A percentile compares a stretch with the other conserved stretches of the same genome.
Conservation (phyloP, 2,888 invertebrate genomes). For the Melangyna quadrimaculata region DNA sequence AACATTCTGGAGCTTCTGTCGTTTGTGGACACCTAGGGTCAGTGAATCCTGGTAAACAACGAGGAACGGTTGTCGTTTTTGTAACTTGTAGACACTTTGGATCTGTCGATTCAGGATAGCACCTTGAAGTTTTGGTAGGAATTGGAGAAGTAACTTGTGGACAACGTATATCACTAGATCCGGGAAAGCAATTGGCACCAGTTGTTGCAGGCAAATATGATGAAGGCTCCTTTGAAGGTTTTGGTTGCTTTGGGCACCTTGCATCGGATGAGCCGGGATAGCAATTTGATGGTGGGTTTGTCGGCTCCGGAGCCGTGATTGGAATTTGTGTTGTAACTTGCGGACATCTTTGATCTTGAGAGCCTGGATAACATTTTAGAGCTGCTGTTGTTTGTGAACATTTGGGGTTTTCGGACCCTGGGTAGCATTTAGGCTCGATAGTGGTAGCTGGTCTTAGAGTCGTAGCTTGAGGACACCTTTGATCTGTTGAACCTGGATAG, state of each 20-base stretch:
- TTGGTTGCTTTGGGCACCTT: slow-evolving; percentile 71
- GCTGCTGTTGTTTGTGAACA: slow-evolving; percentile 74
- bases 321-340: slow-evolving; percentile 63
- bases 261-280: slow-evolving; percentile 79
- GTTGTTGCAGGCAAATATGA: slow-evolving; percentile 27
- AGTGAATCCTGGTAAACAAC: slow-evolving; percentile 76
- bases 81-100: neutral
- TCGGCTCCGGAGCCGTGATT: neutral
- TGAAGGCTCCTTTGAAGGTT: neutral
- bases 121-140: neutral
- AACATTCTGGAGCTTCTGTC: slow-evolving; percentile 67
- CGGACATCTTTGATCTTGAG: slow-evolving; percentile 76
- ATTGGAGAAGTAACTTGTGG: slow-evolving; percentile 54
- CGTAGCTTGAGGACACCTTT: neutral
- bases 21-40: slow-evolving; percentile 75
- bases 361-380: slow-evolving; percentile 75
- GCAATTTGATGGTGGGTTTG: slow-evolving; percentile 70
- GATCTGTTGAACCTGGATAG: slow-evolving; percentile 75
- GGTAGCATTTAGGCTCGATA: slow-evolving; percentile 76
- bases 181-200: slow-evolving; percentile 77
- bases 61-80: slow-evolving; percentile 65
- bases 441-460: neutral
- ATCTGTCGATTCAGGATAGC: neutral
- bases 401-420: slow-evolving; percentile 74
- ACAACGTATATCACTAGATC: slow-evolving; percentile 77